A percentile compares a stretch with the other conserved stretches of the same genome.
phyloP scores from a whole-genome alignment of 2,888 invertebrate genomes.

The Apamea crenata region DNA sequence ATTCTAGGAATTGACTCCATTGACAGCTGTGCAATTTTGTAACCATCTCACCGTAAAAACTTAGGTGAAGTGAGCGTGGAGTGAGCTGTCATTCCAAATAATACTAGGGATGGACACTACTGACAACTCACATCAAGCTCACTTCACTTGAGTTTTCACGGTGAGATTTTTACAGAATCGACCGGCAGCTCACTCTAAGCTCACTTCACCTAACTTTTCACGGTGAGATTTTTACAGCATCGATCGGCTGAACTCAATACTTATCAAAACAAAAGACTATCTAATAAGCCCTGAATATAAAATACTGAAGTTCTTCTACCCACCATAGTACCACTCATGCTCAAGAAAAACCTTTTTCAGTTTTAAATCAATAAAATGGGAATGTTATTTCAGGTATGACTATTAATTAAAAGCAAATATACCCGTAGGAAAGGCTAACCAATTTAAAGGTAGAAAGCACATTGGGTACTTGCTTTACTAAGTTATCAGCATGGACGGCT shows the following conservation, averaged over 20 bases:
- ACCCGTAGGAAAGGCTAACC: neutral
- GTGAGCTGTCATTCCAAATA: too few relatives aligned
- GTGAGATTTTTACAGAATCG: too few relatives aligned
- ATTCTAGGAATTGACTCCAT: too few relatives aligned
- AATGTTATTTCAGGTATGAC: conserved; percentile 28
- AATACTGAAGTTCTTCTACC: neutral
- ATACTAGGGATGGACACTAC: too few relatives aligned
- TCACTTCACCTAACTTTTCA: too few relatives aligned
- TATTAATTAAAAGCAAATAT: conserved; percentile 28
- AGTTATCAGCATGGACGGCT: neutral
- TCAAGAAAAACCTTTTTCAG: neutral
- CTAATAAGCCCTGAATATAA: neutral
- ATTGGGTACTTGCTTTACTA: neutral
- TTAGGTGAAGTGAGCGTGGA: too few relatives aligned
- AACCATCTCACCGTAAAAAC: too few relatives aligned
- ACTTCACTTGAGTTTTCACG: too few relatives aligned
- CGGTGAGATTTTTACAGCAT: too few relatives aligned
- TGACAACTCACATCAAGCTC: too few relatives aligned
- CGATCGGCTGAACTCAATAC: neutral
- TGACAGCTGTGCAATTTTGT: too few relatives aligned
- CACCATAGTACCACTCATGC: neutral
- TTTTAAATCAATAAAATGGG: conserved; percentile 12
- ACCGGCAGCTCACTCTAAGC: too few relatives aligned
- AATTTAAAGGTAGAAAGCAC: conserved; percentile 9
- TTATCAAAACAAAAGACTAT: neutral